Base-by-base conservation (phyloP, 2,797 vertebrate species). In the Malurus splendens region DNA sequence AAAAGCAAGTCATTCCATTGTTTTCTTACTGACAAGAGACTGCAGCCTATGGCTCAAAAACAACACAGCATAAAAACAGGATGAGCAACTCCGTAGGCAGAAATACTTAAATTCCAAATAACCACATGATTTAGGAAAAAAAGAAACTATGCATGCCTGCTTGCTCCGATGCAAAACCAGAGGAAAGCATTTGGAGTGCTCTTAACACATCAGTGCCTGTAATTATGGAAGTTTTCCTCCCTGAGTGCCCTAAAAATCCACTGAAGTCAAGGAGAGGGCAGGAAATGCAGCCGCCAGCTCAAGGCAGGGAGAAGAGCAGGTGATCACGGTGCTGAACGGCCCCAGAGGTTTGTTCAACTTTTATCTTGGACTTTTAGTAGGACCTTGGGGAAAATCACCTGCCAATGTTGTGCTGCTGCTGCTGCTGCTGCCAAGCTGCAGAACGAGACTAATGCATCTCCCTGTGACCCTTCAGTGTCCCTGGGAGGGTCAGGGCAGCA, bases 241-340 rank as follows among this genome's bases (percentile, higher is more conserved):
- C 67, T 28, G 27, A 16, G 8, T 57, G 70, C 86, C 65, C 70
- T 77, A 38, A 89, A 85, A 87, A 80, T 41, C 88, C 62, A 33
- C 7, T 14, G 68, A 50, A 86, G 90, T 83, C 82, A 91, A 89
- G 62, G 66, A 88, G 88, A 93, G 89, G 90, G 70, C 89, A 92
- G 76, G 65, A 80, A 54, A 57, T 0, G 8, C 78, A 70, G 72
- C 55, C 3, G 0, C 30, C 20, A 67, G 67, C 70, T 36, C 41
- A 3, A 27, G 0, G 6, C 4, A 17, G 47, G 75, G 68, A 61
- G 71, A 19, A 41, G 68, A 45, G 52, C 15, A 1, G 30, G 57
- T 20, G 61, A 56, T 51, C 17, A 3, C 0, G 0, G 79, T 5
- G 44, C 68, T 20, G 54, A 82, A 5, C 28, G 44, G 68, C 86